Percentiles rank a stretch among this genome's conserved stretches.
phyloP scores from a whole-genome alignment of 2,888 invertebrate species.

The Tenthredo livida region DNA sequence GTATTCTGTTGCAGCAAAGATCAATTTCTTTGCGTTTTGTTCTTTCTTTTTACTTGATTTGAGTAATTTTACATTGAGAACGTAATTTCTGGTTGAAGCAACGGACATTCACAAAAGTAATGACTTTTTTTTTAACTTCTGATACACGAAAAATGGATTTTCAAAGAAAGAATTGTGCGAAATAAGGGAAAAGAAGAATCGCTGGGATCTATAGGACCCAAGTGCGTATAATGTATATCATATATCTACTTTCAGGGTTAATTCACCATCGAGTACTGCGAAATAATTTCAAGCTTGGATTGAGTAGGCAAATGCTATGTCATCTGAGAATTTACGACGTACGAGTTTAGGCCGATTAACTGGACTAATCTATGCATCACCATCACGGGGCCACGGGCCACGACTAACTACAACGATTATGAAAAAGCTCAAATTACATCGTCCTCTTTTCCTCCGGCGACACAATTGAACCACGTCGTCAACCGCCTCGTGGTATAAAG shows the following conservation, averaged over 20 bases:
- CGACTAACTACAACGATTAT: conserved; percentile 32
- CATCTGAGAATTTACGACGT: conserved; percentile 33
- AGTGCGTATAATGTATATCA: background rate
- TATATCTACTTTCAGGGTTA: background rate
- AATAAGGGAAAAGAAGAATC: background rate
- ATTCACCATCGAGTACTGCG: background rate
- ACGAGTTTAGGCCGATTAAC: conserved; percentile 28
- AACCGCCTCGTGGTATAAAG: conserved; percentile 37
- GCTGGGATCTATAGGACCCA: background rate
- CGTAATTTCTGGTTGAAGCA: background rate
- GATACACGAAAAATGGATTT: background rate
- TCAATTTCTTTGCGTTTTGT: background rate
- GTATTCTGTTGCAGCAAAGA: background rate
- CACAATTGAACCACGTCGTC: conserved; percentile 8
- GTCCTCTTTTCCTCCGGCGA: conserved; percentile 33
- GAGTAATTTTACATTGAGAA: background rate
- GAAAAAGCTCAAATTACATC: conserved; percentile 49
- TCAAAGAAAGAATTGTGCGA: background rate
- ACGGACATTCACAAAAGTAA: background rate
- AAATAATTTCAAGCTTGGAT: background rate
- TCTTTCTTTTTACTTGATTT: background rate
- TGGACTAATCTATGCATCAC: conserved; percentile 36
- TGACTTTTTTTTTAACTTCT: background rate
- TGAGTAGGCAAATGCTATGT: conserved; percentile 34
- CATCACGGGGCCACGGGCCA: conserved; percentile 20